Conservation (phyloP, 2,797 vertebrate species). For the Gymnothorax reevesii region DNA sequence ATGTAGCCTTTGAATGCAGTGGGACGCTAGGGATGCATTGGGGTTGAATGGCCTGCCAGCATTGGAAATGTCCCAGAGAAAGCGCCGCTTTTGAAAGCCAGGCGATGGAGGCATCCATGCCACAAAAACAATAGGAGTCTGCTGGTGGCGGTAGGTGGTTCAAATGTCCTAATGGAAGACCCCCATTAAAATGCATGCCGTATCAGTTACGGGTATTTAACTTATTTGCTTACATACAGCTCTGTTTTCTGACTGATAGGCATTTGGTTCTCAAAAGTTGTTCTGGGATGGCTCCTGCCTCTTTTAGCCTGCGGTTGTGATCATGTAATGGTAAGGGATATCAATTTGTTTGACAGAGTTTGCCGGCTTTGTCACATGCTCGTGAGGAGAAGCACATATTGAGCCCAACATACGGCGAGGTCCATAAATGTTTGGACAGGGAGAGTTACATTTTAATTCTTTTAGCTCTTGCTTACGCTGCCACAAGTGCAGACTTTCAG, state of each 20-base stretch:
- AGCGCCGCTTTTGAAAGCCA: neutral
- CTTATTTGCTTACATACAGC: constrained; percentile 24
- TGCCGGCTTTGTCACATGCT: neutral
- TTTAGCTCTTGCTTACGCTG: too few relatives aligned
- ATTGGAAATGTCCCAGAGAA: neutral
- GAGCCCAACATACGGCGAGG: neutral
- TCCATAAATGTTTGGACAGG: too few relatives aligned
- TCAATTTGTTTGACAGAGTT: neutral
- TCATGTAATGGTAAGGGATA: neutral
- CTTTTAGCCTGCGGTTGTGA: neutral
- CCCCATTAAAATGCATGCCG: constrained; percentile 35
- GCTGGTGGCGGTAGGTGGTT: neutral
- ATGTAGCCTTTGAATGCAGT: neutral
- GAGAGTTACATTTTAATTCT: too few relatives aligned
- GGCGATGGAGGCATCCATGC: neutral
- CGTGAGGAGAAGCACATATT: neutral
- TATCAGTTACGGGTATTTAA: constrained; percentile 37
- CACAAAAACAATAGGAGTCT: constrained; percentile 10
- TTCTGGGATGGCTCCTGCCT: neutral
- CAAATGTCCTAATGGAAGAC: constrained; percentile 33
- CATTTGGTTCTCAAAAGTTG: constrained; percentile 21
- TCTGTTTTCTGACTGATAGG: constrained; percentile 21
- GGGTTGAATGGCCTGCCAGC: neutral
- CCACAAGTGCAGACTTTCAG: too few relatives aligned
- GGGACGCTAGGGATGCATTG: neutral